Evolutionary conservation across 2,113 vertebrate species (phyloP).

Genomic region (Podocnemis expansa): DNA sequence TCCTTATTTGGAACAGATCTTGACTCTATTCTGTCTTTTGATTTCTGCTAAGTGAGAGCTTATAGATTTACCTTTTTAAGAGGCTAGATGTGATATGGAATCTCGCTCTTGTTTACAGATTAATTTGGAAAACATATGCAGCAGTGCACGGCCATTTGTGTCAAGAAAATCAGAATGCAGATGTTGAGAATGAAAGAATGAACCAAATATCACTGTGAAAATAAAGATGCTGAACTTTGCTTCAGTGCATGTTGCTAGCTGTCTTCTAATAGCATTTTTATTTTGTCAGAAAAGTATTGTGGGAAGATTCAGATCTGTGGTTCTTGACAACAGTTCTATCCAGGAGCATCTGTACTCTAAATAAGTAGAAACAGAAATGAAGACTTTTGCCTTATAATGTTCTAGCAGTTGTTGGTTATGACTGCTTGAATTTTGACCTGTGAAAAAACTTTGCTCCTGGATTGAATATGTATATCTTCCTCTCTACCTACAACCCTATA

Average conservation of each 20-base stretch:
- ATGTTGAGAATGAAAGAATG: background rate
- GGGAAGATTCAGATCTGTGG: conserved; percentile 63
- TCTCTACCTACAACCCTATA: background rate
- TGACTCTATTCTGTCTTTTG: background rate
- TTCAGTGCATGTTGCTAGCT: conserved; percentile 42
- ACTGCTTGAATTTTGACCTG: conserved; percentile 36
- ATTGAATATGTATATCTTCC: conserved; percentile 10
- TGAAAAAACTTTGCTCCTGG: background rate
- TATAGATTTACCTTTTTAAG: background rate
- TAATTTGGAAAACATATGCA: background rate
- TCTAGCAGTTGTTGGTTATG: conserved; percentile 39
- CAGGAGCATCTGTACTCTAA: conserved; percentile 54
- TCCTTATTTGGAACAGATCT: background rate
- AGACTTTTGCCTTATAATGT: conserved; percentile 37
- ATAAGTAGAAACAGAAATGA: background rate
- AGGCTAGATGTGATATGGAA: background rate
- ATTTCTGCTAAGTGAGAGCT: background rate
- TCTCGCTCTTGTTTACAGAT: background rate
- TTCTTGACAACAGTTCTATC: conserved; percentile 25
- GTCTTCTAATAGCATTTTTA: conserved; percentile 27
- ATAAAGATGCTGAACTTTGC: background rate
- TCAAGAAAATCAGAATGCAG: conserved; percentile 20
- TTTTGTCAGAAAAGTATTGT: conserved; percentile 47
- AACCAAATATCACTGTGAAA: conserved; percentile 9
- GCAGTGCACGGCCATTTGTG: conserved; percentile 25